Evolutionary conservation across 2,888 invertebrate genomes (phyloP), one percentile per base, ranked within the genome.

Genomic region (Unio pictorum): DNA sequence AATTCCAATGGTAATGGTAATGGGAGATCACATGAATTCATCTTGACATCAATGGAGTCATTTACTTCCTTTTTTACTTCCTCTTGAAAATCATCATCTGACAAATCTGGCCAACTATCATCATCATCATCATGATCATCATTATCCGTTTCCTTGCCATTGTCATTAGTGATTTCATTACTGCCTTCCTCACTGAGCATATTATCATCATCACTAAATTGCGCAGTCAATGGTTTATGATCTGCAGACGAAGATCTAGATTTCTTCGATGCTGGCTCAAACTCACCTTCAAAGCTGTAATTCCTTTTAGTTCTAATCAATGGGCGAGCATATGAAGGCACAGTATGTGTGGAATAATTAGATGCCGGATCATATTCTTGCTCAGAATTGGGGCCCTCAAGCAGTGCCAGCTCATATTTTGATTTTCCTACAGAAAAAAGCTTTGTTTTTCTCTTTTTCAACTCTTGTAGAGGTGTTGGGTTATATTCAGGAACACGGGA

Each of bases 281-380:
- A 64, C n/a, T 75, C 77, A 26, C 72, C 73, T 28, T 63, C 73
- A 61, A 67, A 74, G 23, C 67, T 69, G 26, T 60, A 68, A 45
- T 70, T 68, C 60, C 78, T 68, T 71, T 80, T 78, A 15, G 61
- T 67, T n/a, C 69, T 71, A 57, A 70, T 71, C 17, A 74, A 62
- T 7, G 65, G 17, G 61, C 69, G 70, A 30, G 74, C 76, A 73
- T 74, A 76, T 45, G 69, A 71, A 8, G 78, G 78, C 15, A 77
- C 59, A 3, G 26, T 63, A 7, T 26, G 45, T 23, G 80, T 73
- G 57, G 82, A 76, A 69, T 74, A 86, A 64, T 87, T 87, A 68
- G 79, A 78, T 11, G 80, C 83, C 56, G 87, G 87, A 65, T 87
- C 87, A 81, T 87, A 87, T 68, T 86, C 84, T 55, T 82, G 70